These are phyloP conservation scores for Antheraea mylitta DNA, from an alignment of 1,140 invertebrate species.

Conservation along the genomic window DNA sequence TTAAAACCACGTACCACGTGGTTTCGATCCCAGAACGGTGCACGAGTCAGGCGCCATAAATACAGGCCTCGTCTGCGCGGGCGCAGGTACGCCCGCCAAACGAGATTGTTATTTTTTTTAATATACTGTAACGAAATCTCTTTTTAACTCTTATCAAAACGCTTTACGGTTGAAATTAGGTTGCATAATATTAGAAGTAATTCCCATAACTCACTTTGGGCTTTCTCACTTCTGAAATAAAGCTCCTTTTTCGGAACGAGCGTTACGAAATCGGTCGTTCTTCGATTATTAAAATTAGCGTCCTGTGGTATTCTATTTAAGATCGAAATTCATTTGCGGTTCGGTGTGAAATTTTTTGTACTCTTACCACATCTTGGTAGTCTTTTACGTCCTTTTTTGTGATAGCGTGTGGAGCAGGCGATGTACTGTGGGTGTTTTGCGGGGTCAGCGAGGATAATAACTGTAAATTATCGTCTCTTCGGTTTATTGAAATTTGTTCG, in stretches of 20 bases:
- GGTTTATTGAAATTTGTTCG: conserved; percentile 70
- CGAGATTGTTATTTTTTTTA: conserved; percentile 72
- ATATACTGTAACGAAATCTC: conserved; percentile 36
- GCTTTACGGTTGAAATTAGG: conserved; percentile 36
- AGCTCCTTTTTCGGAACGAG: conserved; percentile 67
- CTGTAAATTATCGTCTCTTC: conserved; percentile 74
- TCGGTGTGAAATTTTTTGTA: conserved; percentile 56
- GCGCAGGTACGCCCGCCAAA: conserved; percentile 75
- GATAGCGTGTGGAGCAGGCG: conserved; percentile 51
- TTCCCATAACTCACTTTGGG: conserved; percentile 73
- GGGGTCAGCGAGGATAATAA: conserved; percentile 76
- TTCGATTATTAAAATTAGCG: conserved; percentile 25
- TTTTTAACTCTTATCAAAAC: conserved; percentile 29
- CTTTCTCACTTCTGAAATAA: conserved; percentile 76
- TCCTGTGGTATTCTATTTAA: conserved; percentile 33
- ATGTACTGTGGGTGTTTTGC: conserved; percentile 74
- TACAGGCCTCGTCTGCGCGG: conserved; percentile 68
- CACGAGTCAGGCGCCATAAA: conserved; percentile 69
- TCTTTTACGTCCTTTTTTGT: conserved; percentile 66
- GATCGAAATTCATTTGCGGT: conserved; percentile 32
- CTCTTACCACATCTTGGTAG: conserved; percentile 69
- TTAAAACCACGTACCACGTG: conserved; percentile 65
- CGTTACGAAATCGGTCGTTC: conserved; percentile 29
- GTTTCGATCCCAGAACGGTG: conserved; percentile 36
- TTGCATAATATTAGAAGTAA: conserved; percentile 23